These are phyloP conservation scores for Salarias fasciatus DNA, from an alignment of 2,797 vertebrate genomes.

Conservation along the genomic window DNA sequence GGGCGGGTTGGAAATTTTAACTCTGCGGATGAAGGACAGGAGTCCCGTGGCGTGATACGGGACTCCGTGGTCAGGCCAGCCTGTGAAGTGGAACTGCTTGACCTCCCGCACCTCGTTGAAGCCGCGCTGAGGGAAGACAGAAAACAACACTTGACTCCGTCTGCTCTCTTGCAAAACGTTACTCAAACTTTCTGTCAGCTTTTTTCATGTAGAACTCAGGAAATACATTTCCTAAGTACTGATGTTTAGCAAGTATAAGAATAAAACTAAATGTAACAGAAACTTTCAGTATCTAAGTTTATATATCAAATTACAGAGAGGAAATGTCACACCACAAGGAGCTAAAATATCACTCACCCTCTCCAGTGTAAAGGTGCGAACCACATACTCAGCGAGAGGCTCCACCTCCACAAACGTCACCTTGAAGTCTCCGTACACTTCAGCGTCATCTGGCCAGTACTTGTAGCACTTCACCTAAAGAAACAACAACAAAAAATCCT, in stretches of 20 bases:
- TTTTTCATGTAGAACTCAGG: too few species aligned
- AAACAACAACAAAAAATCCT: constrained; percentile 9
- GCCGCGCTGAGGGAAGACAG: constrained; percentile 85
- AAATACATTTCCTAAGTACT: too few species aligned
- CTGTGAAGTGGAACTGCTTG: constrained; percentile 99
- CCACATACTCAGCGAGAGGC: constrained; percentile 96
- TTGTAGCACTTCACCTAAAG: constrained; percentile 98
- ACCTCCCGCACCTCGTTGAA: constrained; percentile 98
- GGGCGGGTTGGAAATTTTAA: constrained; percentile 97
- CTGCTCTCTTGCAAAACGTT: too few species aligned
- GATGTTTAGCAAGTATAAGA: too few species aligned
- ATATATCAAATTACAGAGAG: too few species aligned
- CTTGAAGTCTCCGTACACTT: constrained; percentile 98
- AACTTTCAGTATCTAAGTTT: too few species aligned
- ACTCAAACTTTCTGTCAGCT: too few species aligned
- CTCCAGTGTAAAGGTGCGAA: constrained; percentile 98
- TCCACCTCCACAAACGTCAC: constrained; percentile 97
- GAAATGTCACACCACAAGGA: too few species aligned
- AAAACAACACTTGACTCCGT: too few species aligned
- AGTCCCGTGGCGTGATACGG: constrained; percentile 99
- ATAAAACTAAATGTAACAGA: too few species aligned
- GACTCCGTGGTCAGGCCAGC: constrained; percentile 99
- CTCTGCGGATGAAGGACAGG: constrained; percentile 96
- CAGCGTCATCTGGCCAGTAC: constrained; percentile 98
- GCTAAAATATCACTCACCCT: constrained; percentile 82